phyloP scores from a whole-genome alignment of 2,888 invertebrate genomes.

The Quadroppia sp. region DNA sequence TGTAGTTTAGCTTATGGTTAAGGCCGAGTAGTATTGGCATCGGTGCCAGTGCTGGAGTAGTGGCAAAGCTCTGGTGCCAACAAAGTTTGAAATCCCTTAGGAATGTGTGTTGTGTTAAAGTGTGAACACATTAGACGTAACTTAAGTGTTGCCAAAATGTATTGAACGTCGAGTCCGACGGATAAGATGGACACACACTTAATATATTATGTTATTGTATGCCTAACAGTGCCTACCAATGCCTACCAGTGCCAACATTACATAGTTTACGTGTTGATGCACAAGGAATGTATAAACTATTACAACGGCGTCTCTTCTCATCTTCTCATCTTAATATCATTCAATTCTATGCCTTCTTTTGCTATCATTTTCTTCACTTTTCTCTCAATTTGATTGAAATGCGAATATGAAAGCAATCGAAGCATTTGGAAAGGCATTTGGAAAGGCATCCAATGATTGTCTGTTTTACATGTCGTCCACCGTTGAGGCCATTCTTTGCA shows the following conservation, averaged over 20 bases:
- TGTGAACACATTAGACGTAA: slow-evolving; percentile 23
- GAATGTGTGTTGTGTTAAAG: slow-evolving; percentile 8
- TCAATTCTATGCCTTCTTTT: not conserved
- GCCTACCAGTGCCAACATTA: not conserved
- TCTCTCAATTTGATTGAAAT: slow-evolving; percentile 20
- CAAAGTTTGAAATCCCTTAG: not conserved
- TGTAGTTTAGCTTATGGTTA: slow-evolving; percentile 20
- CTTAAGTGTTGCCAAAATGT: slow-evolving; percentile 6
- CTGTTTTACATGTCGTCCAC: not conserved
- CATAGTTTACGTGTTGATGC: slow-evolving; percentile 13
- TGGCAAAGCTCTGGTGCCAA: not conserved
- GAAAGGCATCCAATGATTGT: not conserved
- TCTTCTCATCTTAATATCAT: not conserved
- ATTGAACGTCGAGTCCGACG: not conserved
- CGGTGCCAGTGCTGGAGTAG: not conserved
- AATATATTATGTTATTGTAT: slow-evolving; percentile 22
- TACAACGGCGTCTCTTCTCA: not conserved
- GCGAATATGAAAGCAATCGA: slow-evolving; percentile 7
- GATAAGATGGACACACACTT: slow-evolving; percentile 19
- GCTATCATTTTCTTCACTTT: not conserved
- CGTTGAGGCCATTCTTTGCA: not conserved
- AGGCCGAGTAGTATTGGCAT: not conserved
- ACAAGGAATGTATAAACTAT: slow-evolving; percentile 6
- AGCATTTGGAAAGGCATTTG: not conserved
- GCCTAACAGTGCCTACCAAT: not conserved